Evolutionary conservation across 2,888 invertebrate genomes (phyloP), one percentile per base, ranked within the genome.

Genomic region (Willowsia nigromaculata): DNA sequence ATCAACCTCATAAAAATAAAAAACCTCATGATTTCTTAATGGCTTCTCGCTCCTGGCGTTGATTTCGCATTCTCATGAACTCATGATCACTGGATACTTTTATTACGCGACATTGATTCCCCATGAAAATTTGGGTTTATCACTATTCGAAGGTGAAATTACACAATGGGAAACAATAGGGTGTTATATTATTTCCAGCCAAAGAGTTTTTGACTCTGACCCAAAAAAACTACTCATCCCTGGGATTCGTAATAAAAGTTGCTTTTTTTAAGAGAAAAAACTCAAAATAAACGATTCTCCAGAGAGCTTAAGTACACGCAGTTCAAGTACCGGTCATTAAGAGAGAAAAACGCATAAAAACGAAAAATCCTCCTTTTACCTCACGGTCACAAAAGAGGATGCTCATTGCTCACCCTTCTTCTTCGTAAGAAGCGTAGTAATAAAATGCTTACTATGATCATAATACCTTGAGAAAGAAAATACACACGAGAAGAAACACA

Each of bases 281-380:
- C 5, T n/a, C n/a, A n/a, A n/a, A n/a, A 59, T 25, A 25, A 13
- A 15, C 3, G 25, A 7, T 6, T 43, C 11, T 43, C 50, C 2
- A 65, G 30, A 65, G 27, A 27, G 40, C 50, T 50, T 50, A 18
- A 76, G 7, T n/a, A n/a, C n/a, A n/a, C n/a, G n/a, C 30, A 76
- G 76, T 76, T 76, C 76, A 76, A 76, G 76, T 76, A 76, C 53
- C 76, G 76, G 76, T 76, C 76, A 76, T 76, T 76, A 76, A 22
- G 22, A 43, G 40, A 27, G 18, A 33, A 65, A 25, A 43, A 25
- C 43, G n/a, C 30, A 76, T 30, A 25, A 76, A 74, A 74, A 37
- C 1, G 9, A 53, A 18, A 53, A 2, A 18, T 50, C 1, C 1
- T 18, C 25, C 25, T n/a, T 33, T 27, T 65, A 15, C 27, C 27